Conservation (phyloP, 2,797 vertebrate species). For the Oryzias sinensis region DNA sequence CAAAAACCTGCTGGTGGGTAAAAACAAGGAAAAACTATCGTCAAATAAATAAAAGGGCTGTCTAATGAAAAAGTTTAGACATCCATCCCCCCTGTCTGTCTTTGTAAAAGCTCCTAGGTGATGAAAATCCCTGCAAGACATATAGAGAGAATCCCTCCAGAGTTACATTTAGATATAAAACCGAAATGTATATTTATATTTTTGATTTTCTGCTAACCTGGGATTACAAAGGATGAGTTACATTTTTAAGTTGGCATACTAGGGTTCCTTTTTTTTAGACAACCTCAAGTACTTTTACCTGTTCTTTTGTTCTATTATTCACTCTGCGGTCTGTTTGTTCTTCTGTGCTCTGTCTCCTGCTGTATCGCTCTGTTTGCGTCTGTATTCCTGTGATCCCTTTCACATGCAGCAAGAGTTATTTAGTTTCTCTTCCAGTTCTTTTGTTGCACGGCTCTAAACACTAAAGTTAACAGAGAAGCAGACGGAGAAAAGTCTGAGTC, state of each 20-base stretch:
- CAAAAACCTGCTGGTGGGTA: too few relatives aligned
- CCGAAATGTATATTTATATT: conserved; percentile 1
- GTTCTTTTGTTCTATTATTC: conserved; percentile 64
- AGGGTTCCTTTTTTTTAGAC: conserved; percentile 5
- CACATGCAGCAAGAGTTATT: conserved; percentile 48
- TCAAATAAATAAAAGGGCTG: conserved; percentile 24
- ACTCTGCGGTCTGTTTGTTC: conserved; percentile 48
- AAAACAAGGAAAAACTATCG: background rate
- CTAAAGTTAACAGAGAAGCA: conserved; percentile 1
- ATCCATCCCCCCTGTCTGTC: conserved; percentile 14
- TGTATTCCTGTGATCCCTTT: conserved; percentile 45
- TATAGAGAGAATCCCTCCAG: conserved; percentile 44
- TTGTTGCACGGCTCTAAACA: conserved; percentile 29
- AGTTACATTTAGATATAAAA: conserved; percentile 34
- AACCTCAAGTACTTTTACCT: conserved; percentile 27
- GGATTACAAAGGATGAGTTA: conserved; percentile 39
- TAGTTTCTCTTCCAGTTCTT: conserved; percentile 41
- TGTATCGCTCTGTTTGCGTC: conserved; percentile 40
- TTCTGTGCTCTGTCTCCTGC: conserved; percentile 41
- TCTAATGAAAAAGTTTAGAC: conserved; percentile 20
- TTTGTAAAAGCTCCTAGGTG: conserved; percentile 43
- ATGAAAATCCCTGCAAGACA: conserved; percentile 64
- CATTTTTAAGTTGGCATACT: conserved; percentile 38
- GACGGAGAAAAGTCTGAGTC: background rate
- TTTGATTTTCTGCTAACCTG: conserved; percentile 43